These are phyloP conservation scores for Trogon melanurus DNA, from an alignment of 2,113 vertebrate species.

Conservation along the genomic window DNA sequence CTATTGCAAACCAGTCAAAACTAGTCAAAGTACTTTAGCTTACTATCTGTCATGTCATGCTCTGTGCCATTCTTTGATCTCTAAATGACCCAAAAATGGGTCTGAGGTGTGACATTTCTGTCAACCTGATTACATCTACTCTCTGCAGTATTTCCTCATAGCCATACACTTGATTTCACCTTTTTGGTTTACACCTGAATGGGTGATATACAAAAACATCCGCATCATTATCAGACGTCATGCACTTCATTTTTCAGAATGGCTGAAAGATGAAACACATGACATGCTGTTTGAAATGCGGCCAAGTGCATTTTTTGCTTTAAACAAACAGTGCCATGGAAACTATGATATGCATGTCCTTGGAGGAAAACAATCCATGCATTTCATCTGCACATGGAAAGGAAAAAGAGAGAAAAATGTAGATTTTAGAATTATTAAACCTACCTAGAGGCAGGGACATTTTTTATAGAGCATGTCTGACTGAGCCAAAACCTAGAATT, in stretches of 20 bases:
- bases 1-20: conserved; percentile 46
- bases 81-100: background rate
- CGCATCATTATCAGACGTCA: background rate
- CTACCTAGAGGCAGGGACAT: background rate
- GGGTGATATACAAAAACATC: conserved; percentile 25
- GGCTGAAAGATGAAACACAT: conserved; percentile 7
- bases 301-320: conserved; percentile 52
- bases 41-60: conserved; percentile 13
- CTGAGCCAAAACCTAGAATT: background rate
- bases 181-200: conserved; percentile 61
- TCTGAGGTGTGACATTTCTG: conserved; percentile 42
- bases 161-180: conserved; percentile 49
- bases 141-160: conserved; percentile 25
- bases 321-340: conserved; percentile 37
- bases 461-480: background rate
- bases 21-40: conserved; percentile 16
- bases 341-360: conserved; percentile 39
- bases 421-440: conserved; percentile 33
- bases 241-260: conserved; percentile 45
- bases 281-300: conserved; percentile 38
- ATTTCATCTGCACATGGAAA: conserved; percentile 15
- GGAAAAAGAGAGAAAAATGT: conserved; percentile 5
- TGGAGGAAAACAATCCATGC: conserved; percentile 38
- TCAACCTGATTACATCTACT: conserved; percentile 28
- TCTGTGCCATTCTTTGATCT: conserved; percentile 44